These are phyloP conservation scores for Actinopyga echinites DNA, from an alignment of 53 echinoderm and acorn worm genomes.

Conservation along the genomic window DNA sequence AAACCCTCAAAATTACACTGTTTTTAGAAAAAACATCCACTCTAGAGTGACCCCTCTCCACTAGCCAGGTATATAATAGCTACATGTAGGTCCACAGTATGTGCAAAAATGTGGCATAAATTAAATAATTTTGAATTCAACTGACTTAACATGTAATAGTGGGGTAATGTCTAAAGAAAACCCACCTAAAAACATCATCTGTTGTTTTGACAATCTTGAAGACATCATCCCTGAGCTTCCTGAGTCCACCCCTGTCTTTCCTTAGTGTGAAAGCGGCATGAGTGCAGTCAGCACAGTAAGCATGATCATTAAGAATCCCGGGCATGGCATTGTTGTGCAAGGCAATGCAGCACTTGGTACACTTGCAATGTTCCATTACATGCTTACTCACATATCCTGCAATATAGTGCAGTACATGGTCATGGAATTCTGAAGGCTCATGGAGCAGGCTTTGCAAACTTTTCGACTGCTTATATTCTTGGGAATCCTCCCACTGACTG, in stretches of 20 bases:
- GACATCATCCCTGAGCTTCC: constrained; percentile 30
- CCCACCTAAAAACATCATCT: constrained; percentile 45
- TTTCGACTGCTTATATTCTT: constrained; percentile 42
- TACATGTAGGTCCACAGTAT: too few species aligned
- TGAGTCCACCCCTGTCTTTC: constrained; percentile 35
- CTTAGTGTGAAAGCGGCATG: not conserved
- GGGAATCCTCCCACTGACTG: constrained; percentile 13
- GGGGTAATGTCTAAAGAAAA: too few species aligned
- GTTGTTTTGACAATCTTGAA: constrained; percentile 53
- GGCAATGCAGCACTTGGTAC: constrained; percentile 52
- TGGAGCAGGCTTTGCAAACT: constrained; percentile 44
- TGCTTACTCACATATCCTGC: constrained; percentile 48
- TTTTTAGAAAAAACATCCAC: too few species aligned
- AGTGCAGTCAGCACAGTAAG: constrained; percentile 11
- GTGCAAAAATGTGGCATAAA: not conserved
- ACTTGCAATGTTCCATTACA: constrained; percentile 36
- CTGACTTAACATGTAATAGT: not conserved
- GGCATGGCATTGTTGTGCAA: constrained; percentile 37
- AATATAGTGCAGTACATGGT: constrained; percentile 50
- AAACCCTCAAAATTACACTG: too few species aligned
- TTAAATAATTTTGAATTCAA: not conserved
- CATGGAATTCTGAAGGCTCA: constrained; percentile 60
- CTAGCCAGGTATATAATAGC: too few species aligned
- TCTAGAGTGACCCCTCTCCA: too few species aligned
- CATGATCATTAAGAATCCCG: constrained; percentile 12